Evolutionary conservation across 2,113 vertebrate genomes (phyloP).

Genomic region (Peucedramus taeniatus): DNA sequence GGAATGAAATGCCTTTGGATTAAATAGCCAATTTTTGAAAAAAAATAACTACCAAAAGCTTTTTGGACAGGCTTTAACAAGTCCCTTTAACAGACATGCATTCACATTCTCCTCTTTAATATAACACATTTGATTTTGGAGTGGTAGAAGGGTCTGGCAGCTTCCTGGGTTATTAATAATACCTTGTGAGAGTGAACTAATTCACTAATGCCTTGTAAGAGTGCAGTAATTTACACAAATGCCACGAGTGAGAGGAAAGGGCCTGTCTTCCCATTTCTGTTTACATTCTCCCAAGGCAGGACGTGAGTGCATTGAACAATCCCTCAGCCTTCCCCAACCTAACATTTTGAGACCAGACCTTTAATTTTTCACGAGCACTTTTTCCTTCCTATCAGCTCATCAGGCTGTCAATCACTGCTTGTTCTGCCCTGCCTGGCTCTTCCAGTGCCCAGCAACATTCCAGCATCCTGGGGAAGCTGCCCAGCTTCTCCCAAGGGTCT

Average conservation of each 20-base stretch:
- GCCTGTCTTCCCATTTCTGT: not conserved
- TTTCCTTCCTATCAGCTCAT: not conserved
- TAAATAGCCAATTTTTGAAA: not conserved
- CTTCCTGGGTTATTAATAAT: not conserved
- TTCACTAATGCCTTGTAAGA: not conserved
- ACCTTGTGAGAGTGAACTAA: not conserved
- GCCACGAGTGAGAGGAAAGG: not conserved
- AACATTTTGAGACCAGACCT: not conserved
- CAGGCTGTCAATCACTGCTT: not conserved
- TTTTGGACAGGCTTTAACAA: not conserved
- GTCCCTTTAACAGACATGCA: rapidly evolving
- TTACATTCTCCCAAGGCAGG: not conserved
- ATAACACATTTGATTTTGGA: not conserved
- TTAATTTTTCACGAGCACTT: not conserved
- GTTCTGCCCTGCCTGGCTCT: not conserved
- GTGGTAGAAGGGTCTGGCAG: not conserved
- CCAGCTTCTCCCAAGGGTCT: not conserved
- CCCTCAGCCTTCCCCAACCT: not conserved
- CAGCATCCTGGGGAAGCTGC: not conserved
- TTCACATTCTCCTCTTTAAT: not conserved
- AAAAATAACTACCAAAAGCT: not conserved
- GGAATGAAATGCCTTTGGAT: not conserved
- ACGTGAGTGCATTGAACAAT: not conserved
- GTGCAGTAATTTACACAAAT: not conserved
- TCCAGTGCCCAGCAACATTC: not conserved